Evolutionary conservation across 2,113 vertebrate species (phyloP), one percentile per base, ranked within the genome.

Genomic region (Hippocampus abdominalis): DNA sequence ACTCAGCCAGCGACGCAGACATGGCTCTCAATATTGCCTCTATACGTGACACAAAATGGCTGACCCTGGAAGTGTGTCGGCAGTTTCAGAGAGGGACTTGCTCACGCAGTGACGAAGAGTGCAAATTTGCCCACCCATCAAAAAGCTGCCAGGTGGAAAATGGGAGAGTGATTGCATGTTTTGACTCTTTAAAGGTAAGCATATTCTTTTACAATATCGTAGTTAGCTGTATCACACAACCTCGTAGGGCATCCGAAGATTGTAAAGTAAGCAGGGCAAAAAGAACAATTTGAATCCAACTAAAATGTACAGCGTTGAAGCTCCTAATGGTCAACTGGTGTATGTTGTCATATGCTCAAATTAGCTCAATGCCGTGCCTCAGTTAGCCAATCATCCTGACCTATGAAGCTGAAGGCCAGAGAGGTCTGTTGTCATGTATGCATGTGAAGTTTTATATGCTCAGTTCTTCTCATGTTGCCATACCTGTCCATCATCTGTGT

Each of bases 91-190:
- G 97, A 73, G 96, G 96, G 79, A 99, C 96, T 1, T 99, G 97
- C 90, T 99, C 97, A 0, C 96, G 97, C 81, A 96, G 95, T 8
- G 97, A 99, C 23, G 96, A 99, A 91, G 97, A 99, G 91, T 99
- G 97, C 94, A 99, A 98, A 91, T 99, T 99, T 82, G 97, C 97
- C 85, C 97, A 99, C 79, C 97, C 97, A 59, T 95, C 97, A 23
- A 99, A 99, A 92, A 99, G 97, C 86, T 99, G 97, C 92, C 97
- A 98, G 92, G 97, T 99, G 87, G 97, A 99, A 90, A 99, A 98
- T 21, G 97, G 97, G 82, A 92, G 97, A 86, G 97, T 99, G 74
- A 99, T 99, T 64, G 97, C 97, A 89, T 99, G 97, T 86, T 99
- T 99, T 77, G 97, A 99, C 91, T 99, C 97, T 27, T 92, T 99